Conservation (phyloP, 92 coral and sea anemone genomes). For the Actinernus sp. region DNA sequence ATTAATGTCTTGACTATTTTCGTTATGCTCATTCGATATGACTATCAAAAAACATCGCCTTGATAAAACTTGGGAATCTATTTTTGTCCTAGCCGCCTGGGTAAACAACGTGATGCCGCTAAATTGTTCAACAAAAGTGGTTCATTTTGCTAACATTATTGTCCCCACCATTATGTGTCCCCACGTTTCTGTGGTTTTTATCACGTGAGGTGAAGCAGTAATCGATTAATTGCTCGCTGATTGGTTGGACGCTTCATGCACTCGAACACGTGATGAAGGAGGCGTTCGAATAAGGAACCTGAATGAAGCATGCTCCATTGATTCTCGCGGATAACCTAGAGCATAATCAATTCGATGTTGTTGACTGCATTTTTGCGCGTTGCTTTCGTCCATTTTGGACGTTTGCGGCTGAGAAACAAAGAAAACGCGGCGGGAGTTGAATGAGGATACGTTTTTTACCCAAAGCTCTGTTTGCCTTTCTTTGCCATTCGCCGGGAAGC, state of each 20-base stretch:
- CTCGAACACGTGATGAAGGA: conserved; percentile 67
- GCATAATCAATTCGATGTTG: not conserved
- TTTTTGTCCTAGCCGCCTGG: no score
- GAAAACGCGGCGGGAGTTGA: not conserved
- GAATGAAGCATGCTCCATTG: not conserved
- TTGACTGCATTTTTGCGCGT: not conserved
- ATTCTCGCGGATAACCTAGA: not conserved
- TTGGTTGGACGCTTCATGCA: conserved; percentile 48
- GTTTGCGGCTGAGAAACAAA: not conserved
- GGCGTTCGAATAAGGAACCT: conserved; percentile 48
- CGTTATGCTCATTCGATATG: no score
- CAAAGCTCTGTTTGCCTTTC: not conserved
- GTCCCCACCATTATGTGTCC: no score
- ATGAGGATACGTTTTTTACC: no score
- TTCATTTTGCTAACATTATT: no score
- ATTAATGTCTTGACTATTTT: no score
- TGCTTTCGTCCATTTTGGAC: not conserved
- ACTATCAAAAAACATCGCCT: no score
- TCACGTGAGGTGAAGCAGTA: conserved; percentile 1
- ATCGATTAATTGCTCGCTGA: conserved; percentile 42
- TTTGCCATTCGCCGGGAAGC: no score
- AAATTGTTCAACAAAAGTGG: no score
- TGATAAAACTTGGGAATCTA: no score
- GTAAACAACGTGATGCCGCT: no score
- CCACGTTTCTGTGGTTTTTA: no score